These are phyloP conservation scores for Carcina quercana DNA, from an alignment of 2,888 invertebrate species.

Conservation along the genomic window DNA sequence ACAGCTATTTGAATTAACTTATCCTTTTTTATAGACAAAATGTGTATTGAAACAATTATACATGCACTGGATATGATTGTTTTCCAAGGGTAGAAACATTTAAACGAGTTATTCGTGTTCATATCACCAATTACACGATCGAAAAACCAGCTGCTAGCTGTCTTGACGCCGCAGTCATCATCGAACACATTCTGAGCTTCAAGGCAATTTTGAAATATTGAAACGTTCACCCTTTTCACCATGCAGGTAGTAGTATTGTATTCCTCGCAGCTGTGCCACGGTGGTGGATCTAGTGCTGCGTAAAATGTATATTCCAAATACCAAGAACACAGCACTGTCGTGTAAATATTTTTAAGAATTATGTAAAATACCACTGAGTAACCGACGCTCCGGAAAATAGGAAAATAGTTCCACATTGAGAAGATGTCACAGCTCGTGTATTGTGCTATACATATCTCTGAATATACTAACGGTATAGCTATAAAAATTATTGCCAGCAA, in stretches of 20 bases:
- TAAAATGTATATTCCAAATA: slow-evolving; percentile 50
- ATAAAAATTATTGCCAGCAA: slow-evolving; percentile 37
- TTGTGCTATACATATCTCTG: slow-evolving; percentile 56
- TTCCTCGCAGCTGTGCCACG: slow-evolving; percentile 54
- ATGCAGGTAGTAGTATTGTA: slow-evolving; percentile 44
- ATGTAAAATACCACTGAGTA: slow-evolving; percentile 41
- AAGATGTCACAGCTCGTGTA: slow-evolving; percentile 50
- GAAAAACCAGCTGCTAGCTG: slow-evolving; percentile 52
- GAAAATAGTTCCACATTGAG: slow-evolving; percentile 54
- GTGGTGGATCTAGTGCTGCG: slow-evolving; percentile 43
- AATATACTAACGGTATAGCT: slow-evolving; percentile 55
- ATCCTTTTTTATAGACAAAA: slow-evolving; percentile 43
- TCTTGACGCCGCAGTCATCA: slow-evolving; percentile 56
- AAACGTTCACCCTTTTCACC: slow-evolving; percentile 52
- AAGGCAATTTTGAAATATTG: slow-evolving; percentile 55
- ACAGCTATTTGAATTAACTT: slow-evolving; percentile 34
- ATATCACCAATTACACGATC: slow-evolving; percentile 47
- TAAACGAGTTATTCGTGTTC: slow-evolving; percentile 25
- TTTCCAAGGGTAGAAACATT: slow-evolving; percentile 43
- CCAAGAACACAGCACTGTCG: slow-evolving; percentile 45
- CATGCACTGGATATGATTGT: slow-evolving; percentile 25
- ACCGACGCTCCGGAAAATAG: slow-evolving; percentile 46
- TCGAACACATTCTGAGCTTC: slow-evolving; percentile 45
- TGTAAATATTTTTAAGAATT: slow-evolving; percentile 39
- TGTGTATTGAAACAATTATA: slow-evolving; percentile 30